A percentile compares a stretch with the other conserved stretches of the same genome.
Evolutionary conservation across 1,140 invertebrate genomes (phyloP).

Genomic region (Drosophila sturtevanti): DNA sequence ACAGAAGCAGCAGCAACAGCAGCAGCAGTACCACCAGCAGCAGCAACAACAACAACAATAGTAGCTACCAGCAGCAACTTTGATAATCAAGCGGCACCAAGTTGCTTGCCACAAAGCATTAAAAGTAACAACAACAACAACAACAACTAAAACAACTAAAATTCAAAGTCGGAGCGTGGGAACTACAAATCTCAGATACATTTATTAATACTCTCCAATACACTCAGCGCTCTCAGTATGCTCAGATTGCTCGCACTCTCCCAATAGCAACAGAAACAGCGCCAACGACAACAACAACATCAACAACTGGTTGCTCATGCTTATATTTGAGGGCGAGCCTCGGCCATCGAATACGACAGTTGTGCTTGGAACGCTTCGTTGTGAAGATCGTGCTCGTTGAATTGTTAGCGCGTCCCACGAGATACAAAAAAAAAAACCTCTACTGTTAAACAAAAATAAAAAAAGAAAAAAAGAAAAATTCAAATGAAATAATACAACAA

Average conservation of each 20-base stretch:
- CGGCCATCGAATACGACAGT: conserved; percentile 63
- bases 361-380: conserved; percentile 81
- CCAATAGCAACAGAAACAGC: conserved; percentile 24
- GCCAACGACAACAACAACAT: not conserved
- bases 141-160: conserved; percentile 24
- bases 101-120: conserved; percentile 55
- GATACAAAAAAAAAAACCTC: conserved; percentile 5
- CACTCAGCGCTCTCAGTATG: conserved; percentile 28
- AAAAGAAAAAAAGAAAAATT: conserved; percentile 10
- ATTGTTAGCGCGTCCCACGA: conserved; percentile 51
- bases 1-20: conserved; percentile 37
- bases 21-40: no score
- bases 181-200: conserved; percentile 65
- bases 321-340: conserved; percentile 65
- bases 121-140: conserved; percentile 31
- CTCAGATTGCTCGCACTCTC: conserved; percentile 19
- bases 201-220: not conserved
- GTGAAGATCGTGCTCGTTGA: conserved; percentile 74
- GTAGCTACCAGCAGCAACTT: conserved; percentile 23
- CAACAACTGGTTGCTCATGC: conserved; percentile 27
- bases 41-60: conserved; percentile 23
- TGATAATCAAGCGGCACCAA: conserved; percentile 56
- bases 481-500: conserved; percentile 32
- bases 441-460: no score
- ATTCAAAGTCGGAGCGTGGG: conserved; percentile 78